phyloP scores from a whole-genome alignment of 2,888 invertebrate species.

The Agrotis ipsilon region DNA sequence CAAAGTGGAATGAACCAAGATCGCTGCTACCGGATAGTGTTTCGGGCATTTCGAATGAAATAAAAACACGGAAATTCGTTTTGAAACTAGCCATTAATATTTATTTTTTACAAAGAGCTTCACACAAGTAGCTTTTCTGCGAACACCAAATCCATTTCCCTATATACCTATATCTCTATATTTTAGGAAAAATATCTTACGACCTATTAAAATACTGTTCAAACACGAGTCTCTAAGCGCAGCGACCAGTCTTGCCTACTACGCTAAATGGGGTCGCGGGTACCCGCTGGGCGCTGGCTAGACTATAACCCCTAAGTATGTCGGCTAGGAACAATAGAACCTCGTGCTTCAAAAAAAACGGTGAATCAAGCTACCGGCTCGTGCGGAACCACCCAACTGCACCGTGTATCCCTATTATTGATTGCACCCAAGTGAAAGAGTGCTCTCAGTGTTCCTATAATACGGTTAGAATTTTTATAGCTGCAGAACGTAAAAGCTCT shows the following conservation, averaged over 20 bases:
- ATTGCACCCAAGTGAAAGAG: constrained; percentile 38
- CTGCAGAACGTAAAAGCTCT: constrained; percentile 46
- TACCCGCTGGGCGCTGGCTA: constrained; percentile 51
- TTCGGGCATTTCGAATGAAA: too few species aligned
- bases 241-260: constrained; percentile 15
- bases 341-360: constrained; percentile 22
- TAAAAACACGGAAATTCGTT: too few species aligned
- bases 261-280: constrained; percentile 38
- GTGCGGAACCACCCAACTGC: constrained; percentile 37
- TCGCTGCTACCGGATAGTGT: constrained; percentile 7
- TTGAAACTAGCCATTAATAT: not conserved
- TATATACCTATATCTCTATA: not conserved
- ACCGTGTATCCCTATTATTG: constrained; percentile 31
- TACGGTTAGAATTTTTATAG: constrained; percentile 26
- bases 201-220: constrained; percentile 17
- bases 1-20: constrained; percentile 17
- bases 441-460: constrained; percentile 2
- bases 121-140: not conserved
- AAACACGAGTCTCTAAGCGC: constrained; percentile 19
- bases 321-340: constrained; percentile 50
- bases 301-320: constrained; percentile 43
- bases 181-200: not conserved
- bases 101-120: not conserved
- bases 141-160: not conserved
- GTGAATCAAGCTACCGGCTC: constrained; percentile 28